phyloP scores from a whole-genome alignment of 2,888 invertebrate species.

The Lithophane ornitopus region DNA sequence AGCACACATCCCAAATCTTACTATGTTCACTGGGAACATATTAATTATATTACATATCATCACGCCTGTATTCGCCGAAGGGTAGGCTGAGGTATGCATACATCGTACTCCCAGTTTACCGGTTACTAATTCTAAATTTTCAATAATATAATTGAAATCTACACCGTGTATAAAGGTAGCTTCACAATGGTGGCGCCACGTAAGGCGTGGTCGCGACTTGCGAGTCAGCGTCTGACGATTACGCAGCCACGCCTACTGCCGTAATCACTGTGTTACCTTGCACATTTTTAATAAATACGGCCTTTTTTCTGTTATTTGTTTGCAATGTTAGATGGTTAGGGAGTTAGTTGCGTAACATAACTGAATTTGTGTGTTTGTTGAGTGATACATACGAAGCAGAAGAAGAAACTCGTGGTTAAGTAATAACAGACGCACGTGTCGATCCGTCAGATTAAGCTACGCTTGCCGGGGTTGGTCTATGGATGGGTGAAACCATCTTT shows the following conservation, averaged over 20 bases:
- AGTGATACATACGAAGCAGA: neutral
- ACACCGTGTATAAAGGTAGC: slow-evolving; percentile 44
- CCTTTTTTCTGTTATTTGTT: slow-evolving; percentile 69
- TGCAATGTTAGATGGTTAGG: slow-evolving; percentile 27
- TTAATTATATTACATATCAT: too few species aligned
- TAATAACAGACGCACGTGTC: too few species aligned
- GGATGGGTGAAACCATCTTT: too few species aligned
- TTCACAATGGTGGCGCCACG: slow-evolving; percentile 63
- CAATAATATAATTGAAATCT: slow-evolving; percentile 46
- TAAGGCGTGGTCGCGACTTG: slow-evolving; percentile 72
- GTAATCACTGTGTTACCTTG: slow-evolving; percentile 80
- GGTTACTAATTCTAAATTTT: slow-evolving; percentile 16
- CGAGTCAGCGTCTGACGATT: slow-evolving; percentile 86
- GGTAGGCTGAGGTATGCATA: neutral
- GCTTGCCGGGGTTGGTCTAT: too few species aligned
- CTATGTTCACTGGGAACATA: neutral
- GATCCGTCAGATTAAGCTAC: too few species aligned
- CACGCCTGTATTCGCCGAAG: too few species aligned
- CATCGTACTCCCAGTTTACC: neutral
- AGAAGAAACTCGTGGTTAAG: too few species aligned
- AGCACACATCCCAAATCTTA: neutral
- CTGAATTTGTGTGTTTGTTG: slow-evolving; percentile 13
- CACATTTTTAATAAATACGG: slow-evolving; percentile 82
- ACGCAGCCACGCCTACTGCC: slow-evolving; percentile 79
- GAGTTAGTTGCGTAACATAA: slow-evolving; percentile 10